Conservation (phyloP, 1,140 invertebrate species). For the Papilio machaon region DNA sequence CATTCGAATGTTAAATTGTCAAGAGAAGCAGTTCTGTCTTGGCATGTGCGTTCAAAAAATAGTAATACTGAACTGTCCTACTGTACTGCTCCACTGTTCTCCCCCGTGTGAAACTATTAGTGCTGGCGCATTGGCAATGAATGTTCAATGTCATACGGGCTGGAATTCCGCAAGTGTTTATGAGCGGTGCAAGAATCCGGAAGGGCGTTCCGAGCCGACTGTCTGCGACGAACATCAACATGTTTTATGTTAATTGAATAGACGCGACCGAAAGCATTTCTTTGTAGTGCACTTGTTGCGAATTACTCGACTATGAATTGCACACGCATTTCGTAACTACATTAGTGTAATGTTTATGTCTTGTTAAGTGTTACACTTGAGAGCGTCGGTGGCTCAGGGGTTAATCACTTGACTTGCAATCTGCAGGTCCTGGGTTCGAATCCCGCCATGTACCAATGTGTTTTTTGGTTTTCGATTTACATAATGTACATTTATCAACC, state of each 20-base stretch:
- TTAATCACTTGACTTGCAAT: too few relatives aligned
- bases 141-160: constrained; percentile 63
- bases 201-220: constrained; percentile 47
- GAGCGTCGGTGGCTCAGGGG: too few relatives aligned
- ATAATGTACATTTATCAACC: too few relatives aligned
- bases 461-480: too few relatives aligned
- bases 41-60: background rate
- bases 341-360: background rate
- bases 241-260: constrained; percentile 70
- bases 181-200: constrained; percentile 65
- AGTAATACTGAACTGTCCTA: background rate
- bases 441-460: too few relatives aligned
- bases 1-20: too few relatives aligned
- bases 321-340: background rate
- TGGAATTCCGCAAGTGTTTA: constrained; percentile 48
- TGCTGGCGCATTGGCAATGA: constrained; percentile 55
- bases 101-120: constrained; percentile 41
- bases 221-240: constrained; percentile 40
- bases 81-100: background rate
- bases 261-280: constrained; percentile 71
- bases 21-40: background rate
- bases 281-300: constrained; percentile 54
- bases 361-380: background rate
- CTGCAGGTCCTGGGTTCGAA: too few relatives aligned
- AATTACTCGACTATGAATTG: constrained; percentile 12